Evolutionary conservation across 2,113 vertebrate genomes (phyloP).

Genomic region (Bolborhynchus lineola): DNA sequence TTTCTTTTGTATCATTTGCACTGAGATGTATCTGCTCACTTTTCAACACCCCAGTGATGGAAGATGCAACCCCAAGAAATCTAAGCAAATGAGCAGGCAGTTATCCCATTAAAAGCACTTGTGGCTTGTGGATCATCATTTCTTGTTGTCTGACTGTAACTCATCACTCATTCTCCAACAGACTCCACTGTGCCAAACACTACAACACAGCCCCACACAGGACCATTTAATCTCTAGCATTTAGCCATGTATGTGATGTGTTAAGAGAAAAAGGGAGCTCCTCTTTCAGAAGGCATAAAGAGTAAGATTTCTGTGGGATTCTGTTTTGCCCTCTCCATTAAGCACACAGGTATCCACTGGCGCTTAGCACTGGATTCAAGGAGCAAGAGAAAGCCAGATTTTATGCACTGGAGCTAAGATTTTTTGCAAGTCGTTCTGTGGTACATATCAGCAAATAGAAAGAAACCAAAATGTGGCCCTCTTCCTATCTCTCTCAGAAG

Average conservation of each 20-base stretch:
- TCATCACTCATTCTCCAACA: not conserved
- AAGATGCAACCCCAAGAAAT: not conserved
- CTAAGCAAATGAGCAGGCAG: not conserved
- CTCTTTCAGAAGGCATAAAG: not conserved
- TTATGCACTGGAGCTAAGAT: not conserved
- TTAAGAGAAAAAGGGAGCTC: not conserved
- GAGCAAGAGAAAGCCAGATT: not conserved
- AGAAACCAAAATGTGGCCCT: not conserved
- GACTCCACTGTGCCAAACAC: not conserved
- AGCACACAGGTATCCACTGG: not conserved
- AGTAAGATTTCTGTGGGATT: not conserved
- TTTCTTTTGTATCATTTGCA: not conserved
- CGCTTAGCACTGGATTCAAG: not conserved
- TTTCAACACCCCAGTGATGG: not conserved
- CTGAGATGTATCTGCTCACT: not conserved
- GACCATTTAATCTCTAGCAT: not conserved
- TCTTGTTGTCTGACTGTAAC: constrained; percentile 14
- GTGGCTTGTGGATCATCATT: not conserved
- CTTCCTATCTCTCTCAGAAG: not conserved
- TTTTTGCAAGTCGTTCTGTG: not conserved
- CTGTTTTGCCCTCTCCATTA: not conserved
- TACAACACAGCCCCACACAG: not conserved
- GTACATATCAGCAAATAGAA: not conserved
- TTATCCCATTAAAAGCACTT: constrained; percentile 46
- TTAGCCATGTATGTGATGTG: not conserved